Percentiles rank a stretch among this genome's conserved stretches.
Conservation (phyloP, 2,113 vertebrate species). For the Toxotes chatareus region DNA sequence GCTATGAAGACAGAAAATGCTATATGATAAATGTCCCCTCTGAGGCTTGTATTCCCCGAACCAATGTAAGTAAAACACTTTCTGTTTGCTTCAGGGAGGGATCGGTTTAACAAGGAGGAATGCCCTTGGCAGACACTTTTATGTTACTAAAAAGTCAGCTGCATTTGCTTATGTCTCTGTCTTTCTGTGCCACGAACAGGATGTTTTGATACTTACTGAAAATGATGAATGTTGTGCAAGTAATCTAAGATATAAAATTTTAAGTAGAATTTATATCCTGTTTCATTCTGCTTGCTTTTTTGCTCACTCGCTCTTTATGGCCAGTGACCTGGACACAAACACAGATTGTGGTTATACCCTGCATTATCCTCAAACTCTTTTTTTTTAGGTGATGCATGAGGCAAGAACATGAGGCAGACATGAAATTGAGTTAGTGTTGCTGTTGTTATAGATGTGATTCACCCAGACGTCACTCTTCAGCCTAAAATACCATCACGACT, state of each 20-base stretch:
- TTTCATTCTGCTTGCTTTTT: slow-evolving; percentile 3
- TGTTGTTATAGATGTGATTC: slow-evolving; percentile 47
- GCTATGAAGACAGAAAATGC: slow-evolving; percentile 58
- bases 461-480: slow-evolving; percentile 38
- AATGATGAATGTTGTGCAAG: not conserved
- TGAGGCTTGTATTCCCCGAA: slow-evolving; percentile 38
- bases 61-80: slow-evolving; percentile 51
- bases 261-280: not conserved
- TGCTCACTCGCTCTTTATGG: not conserved
- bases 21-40: slow-evolving; percentile 55
- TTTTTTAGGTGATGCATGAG: slow-evolving; percentile 8
- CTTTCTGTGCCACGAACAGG: slow-evolving; percentile 16
- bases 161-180: slow-evolving; percentile 10
- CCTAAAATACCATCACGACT: slow-evolving; percentile 26
- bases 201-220: slow-evolving; percentile 4
- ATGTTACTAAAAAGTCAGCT: slow-evolving; percentile 13
- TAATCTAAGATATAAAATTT: not conserved
- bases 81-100: slow-evolving; percentile 43
- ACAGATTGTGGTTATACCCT: not conserved
- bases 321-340: not conserved
- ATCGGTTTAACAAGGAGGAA: slow-evolving; percentile 51
- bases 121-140: slow-evolving; percentile 22
- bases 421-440: slow-evolving; percentile 33
- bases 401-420: not conserved
- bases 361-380: not conserved